These are phyloP conservation scores for Acanthis flammea DNA, from an alignment of 2,797 vertebrate species.

Conservation along the genomic window DNA sequence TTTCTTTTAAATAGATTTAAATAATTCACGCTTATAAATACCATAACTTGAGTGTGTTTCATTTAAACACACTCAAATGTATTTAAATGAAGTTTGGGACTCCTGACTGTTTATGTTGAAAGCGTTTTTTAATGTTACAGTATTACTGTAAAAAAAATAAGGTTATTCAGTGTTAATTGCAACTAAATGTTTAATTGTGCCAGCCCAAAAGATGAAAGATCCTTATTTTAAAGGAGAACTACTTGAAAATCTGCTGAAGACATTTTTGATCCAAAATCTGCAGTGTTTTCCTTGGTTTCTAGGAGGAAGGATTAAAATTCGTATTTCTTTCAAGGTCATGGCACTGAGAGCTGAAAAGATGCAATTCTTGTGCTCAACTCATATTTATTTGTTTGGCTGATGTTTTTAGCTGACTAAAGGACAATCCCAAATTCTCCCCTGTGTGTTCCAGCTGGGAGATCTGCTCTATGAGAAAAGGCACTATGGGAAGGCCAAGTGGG, in stretches of 20 bases:
- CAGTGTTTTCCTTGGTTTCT: not conserved
- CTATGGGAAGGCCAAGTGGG: constrained; percentile 88
- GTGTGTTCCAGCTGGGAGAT: constrained; percentile 78
- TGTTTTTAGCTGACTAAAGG: not conserved
- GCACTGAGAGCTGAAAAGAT: not conserved
- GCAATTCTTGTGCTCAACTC: fast-evolving
- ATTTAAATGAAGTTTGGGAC: not conserved
- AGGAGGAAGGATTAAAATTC: not conserved
- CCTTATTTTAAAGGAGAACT: not conserved
- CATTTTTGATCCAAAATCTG: not conserved
- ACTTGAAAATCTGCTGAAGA: not conserved
- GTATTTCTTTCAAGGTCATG: not conserved
- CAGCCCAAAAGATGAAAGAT: not conserved
- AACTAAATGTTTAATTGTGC: not conserved
- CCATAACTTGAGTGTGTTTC: not conserved
- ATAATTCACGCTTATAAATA: not conserved
- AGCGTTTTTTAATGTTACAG: not conserved
- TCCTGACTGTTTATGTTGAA: not conserved
- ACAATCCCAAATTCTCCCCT: fast-evolving
- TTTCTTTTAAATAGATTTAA: not conserved
- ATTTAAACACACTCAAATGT: not conserved
- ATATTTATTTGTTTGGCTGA: not conserved
- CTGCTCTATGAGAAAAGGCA: constrained; percentile 85
- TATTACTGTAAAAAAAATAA: not conserved
- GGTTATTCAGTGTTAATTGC: not conserved